phyloP scores from a whole-genome alignment of 2,113 vertebrate species.

The Bettongia penicillata region DNA sequence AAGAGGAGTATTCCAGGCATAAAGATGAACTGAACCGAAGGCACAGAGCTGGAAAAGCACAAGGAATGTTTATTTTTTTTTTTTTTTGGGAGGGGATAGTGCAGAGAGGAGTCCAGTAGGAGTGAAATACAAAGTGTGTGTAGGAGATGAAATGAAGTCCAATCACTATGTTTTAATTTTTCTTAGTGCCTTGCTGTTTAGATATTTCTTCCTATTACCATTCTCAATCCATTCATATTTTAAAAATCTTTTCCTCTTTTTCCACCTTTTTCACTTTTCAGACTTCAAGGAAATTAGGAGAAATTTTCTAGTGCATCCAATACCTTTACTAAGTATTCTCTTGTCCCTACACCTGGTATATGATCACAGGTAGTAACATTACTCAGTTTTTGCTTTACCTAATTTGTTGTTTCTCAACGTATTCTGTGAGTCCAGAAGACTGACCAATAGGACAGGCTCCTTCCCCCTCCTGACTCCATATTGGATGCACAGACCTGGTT shows the following conservation, averaged over 20 bases:
- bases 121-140: neutral
- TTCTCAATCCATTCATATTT: neutral
- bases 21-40: neutral
- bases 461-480: neutral
- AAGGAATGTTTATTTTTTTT: neutral
- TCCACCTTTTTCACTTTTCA: neutral
- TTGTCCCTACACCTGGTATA: neutral
- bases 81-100: neutral
- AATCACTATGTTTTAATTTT: neutral
- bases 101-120: neutral
- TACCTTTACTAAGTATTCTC: neutral
- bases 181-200: neutral
- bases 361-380: neutral
- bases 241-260: neutral
- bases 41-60: neutral
- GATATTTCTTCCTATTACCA: neutral
- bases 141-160: neutral
- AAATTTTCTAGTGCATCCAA: neutral
- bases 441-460: neutral
- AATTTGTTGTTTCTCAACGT: neutral
- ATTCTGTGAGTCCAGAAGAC: neutral
- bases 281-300: neutral
- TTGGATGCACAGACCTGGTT: neutral
- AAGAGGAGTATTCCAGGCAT: neutral
- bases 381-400: neutral